phyloP scores from a whole-genome alignment of 1,140 invertebrate species.

The Orussus abietinus region DNA sequence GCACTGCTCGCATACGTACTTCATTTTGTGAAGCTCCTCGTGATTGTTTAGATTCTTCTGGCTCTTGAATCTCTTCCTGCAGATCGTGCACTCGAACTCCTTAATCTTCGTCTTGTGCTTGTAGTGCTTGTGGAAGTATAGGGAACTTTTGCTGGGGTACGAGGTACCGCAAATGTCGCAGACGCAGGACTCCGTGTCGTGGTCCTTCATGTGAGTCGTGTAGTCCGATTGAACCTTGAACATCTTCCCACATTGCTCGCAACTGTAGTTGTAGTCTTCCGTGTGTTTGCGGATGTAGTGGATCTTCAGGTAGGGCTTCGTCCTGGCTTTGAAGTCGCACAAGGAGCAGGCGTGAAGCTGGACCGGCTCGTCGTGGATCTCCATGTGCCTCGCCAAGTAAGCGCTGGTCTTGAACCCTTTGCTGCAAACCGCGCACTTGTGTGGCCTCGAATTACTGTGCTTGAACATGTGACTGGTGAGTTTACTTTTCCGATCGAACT shows the following conservation, averaged over 20 bases:
- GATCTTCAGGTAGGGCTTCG: slow-evolving; percentile 49
- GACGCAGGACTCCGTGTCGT: slow-evolving; percentile 47
- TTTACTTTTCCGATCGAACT: slow-evolving; percentile 40
- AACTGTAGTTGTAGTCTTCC: slow-evolving; percentile 56
- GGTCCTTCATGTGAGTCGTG: slow-evolving; percentile 51
- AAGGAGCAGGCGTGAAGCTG: slow-evolving; percentile 33
- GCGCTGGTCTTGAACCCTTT: slow-evolving; percentile 52
- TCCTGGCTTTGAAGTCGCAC: slow-evolving; percentile 45
- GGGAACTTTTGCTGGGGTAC: slow-evolving; percentile 49
- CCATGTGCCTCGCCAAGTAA: slow-evolving; percentile 51
- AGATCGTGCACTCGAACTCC: slow-evolving; percentile 50
- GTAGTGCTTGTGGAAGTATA: slow-evolving; percentile 44
- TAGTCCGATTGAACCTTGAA: slow-evolving; percentile 56
- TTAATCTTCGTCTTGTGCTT: slow-evolving; percentile 53
- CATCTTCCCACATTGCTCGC: slow-evolving; percentile 60
- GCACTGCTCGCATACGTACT: slow-evolving; percentile 57
- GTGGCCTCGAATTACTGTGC: slow-evolving; percentile 48
- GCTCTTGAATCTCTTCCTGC: slow-evolving; percentile 49
- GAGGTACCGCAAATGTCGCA: slow-evolving; percentile 59
- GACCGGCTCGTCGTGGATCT: slow-evolving; percentile 44
- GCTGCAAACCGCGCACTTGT: slow-evolving; percentile 49
- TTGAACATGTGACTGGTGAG: slow-evolving; percentile 41
- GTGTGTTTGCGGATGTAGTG: slow-evolving; percentile 57
- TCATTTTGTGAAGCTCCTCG: slow-evolving; percentile 49
- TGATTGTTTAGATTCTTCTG: slow-evolving; percentile 49